Base-by-base conservation (phyloP, 2,113 vertebrate species). In the Microcebus murinus region DNA sequence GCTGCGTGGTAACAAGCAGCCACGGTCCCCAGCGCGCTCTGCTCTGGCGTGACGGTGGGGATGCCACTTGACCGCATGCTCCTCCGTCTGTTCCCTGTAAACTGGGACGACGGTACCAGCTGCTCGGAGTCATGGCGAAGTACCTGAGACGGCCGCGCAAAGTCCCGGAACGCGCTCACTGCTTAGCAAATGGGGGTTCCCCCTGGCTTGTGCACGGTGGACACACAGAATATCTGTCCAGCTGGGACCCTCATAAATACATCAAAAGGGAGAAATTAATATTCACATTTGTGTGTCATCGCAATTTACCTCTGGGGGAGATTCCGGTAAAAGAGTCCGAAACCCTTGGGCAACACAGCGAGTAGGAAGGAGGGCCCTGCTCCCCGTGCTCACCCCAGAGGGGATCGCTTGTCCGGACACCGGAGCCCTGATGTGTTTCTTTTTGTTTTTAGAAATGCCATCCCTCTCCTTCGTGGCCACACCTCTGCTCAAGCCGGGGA, bases 91-190 rank as follows among this genome's bases (percentile, higher is more conserved):
- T 48, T 36, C 23, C 42, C 63, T 91, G 76, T 70, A 27, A 39
- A 59, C 50, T 34, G 61, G 59, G 21, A 29, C 13, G 23, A 2
- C 1, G 12, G 11, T 4, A 4, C 20, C 81, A 61, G 20, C 88
- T 65, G 29, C 57, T 48, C 14, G 23, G 15, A 36, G 20, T 29
- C 0, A 27, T 25, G 4, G 18, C 8, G 17, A 59, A 36, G 39
- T 36, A 20, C 20, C 6, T 1, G 1, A 42, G 48, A 6, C 11
- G 6, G 21, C 39, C 25, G 1, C 1, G 11, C 15, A 2, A 59
- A 52, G 21, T 21, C 42, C 29, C 57, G 50, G 74, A n/a, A 18
- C 36, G 0, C 4, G 4, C 13, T 84, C 25, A 23, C 1, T 50
- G 39, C 63, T 17, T 2, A 36, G 36, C 55, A 59, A 55, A 57